Percentiles rank a stretch among this genome's conserved stretches.
phyloP scores from a whole-genome alignment of 35 echinoderm and acorn worm species.

The Anneissia japonica region DNA sequence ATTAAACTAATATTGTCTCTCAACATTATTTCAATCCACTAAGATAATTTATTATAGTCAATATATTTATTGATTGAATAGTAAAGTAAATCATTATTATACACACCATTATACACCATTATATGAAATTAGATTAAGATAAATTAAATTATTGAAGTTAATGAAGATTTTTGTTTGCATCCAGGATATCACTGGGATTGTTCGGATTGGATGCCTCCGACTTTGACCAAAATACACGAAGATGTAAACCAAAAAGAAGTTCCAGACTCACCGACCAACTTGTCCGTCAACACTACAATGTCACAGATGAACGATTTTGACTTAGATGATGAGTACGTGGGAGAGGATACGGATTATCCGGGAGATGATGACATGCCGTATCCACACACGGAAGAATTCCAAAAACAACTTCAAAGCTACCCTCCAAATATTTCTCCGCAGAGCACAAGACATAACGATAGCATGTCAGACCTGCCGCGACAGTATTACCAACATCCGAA shows the following conservation, averaged over 20 bases:
- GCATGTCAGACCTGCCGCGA: constrained; percentile 23
- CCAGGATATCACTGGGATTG: constrained; percentile 93
- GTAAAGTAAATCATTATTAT: too few relatives aligned
- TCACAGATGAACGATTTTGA: constrained; percentile 49
- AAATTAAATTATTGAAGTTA: too few relatives aligned
- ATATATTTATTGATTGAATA: too few relatives aligned
- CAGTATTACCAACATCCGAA: constrained; percentile 62
- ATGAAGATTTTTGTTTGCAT: background rate
- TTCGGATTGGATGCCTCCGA: constrained; percentile 77
- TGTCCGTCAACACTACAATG: constrained; percentile 61
- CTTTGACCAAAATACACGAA: constrained; percentile 58
- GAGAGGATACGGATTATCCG: constrained; percentile 93
- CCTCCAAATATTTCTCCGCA: constrained; percentile 23
- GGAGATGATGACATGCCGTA: constrained; percentile 75
- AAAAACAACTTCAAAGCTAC: constrained; percentile 65
- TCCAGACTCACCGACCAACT: constrained; percentile 75
- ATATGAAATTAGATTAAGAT: too few relatives aligned
- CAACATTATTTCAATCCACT: too few relatives aligned
- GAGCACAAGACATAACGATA: background rate
- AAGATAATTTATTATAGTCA: too few relatives aligned
- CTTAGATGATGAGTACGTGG: constrained; percentile 81
- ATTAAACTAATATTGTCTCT: too few relatives aligned
- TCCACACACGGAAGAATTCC: constrained; percentile 55
- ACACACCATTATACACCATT: too few relatives aligned
- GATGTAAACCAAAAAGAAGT: constrained; percentile 36